phyloP scores from a whole-genome alignment of 2,888 invertebrate species.

The Drosophila kuntzei region DNA sequence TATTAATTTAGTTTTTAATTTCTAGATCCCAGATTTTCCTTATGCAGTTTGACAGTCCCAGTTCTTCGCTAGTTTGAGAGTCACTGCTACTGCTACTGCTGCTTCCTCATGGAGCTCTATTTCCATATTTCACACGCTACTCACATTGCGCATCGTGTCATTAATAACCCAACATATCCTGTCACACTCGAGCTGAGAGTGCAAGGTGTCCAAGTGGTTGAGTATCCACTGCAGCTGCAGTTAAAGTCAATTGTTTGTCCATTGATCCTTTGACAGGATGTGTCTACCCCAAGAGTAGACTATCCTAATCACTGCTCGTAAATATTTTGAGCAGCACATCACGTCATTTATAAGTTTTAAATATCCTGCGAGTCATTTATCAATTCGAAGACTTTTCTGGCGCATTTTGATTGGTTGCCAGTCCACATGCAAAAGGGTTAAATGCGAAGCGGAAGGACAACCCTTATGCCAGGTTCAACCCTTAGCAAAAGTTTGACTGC shows the following conservation, averaged over 20 bases:
- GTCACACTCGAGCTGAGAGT: conserved; percentile 36
- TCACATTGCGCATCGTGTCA: conserved; percentile 43
- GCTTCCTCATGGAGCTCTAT: not conserved
- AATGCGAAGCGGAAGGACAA: conserved; percentile 3
- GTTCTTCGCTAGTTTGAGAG: not conserved
- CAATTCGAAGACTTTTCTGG: conserved; percentile 7
- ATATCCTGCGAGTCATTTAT: conserved; percentile 43
- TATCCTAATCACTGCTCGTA: conserved; percentile 37
- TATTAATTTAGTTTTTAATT: not conserved
- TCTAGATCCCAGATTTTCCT: not conserved
- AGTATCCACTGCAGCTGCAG: conserved; percentile 43
- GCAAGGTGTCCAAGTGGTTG: conserved; percentile 53
- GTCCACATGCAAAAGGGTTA: conserved; percentile 47
- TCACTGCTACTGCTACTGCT: not conserved
- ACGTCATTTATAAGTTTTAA: conserved; percentile 36
- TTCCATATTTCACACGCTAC: conserved; percentile 61
- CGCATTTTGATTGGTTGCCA: conserved; percentile 42
- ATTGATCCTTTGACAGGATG: conserved; percentile 57
- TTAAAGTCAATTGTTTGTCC: conserved; percentile 26
- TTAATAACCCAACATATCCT: conserved; percentile 55
- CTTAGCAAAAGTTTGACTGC: conserved; percentile 43
- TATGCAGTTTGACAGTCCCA: not conserved
- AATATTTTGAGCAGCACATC: conserved; percentile 53
- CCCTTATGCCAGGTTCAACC: conserved; percentile 37
- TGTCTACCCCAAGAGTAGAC: conserved; percentile 8